Base-by-base conservation (phyloP, 2,888 invertebrate genomes). In the Diplazon laetatorius region DNA sequence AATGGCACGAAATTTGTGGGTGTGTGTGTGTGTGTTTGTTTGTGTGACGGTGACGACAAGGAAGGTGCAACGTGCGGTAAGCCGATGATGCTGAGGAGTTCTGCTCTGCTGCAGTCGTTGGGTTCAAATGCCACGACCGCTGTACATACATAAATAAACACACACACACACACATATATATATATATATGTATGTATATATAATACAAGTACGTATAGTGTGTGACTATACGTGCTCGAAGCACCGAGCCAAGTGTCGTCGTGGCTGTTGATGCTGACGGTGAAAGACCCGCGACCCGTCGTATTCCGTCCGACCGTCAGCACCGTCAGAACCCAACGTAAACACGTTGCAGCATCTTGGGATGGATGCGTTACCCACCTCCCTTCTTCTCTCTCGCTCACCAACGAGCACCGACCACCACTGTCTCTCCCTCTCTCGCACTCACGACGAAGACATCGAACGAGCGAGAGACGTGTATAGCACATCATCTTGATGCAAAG, bases 11-110 rank as follows among this genome's bases (percentile, higher is more conserved):
- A 12, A 10, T 10, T 14, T 46, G 30, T 30, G n/a, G n/a, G n/a
- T n/a, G n/a, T n/a, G n/a, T n/a, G n/a, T n/a, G n/a, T n/a, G n/a
- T n/a, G n/a, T n/a, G n/a, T n/a, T n/a, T n/a, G n/a, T n/a, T n/a
- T n/a, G n/a, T n/a, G n/a, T n/a, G n/a, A n/a, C n/a, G n/a, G 44
- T 12, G 25, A 30, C 44, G 39, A 22, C n/a, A 0, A 42, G n/a
- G 10, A 37, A 6, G 42, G 60, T 60, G 42, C 60, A 42, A 60
- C 42, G 30, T 60, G 60, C 42, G 60, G 60, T 62, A 44, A 62
- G 25, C 25, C 60, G 44, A 16, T 22, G 60, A 25, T 62, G 60
- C 60, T 44, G 60, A 4, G 44, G 44, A 9, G n/a, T 14, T 10
- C 9, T 35, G 5, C 39, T 5, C 44, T 44, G 44, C 44, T 14